phyloP scores from a whole-genome alignment of 2,888 invertebrate species.

The Herminia tarsipennalis region DNA sequence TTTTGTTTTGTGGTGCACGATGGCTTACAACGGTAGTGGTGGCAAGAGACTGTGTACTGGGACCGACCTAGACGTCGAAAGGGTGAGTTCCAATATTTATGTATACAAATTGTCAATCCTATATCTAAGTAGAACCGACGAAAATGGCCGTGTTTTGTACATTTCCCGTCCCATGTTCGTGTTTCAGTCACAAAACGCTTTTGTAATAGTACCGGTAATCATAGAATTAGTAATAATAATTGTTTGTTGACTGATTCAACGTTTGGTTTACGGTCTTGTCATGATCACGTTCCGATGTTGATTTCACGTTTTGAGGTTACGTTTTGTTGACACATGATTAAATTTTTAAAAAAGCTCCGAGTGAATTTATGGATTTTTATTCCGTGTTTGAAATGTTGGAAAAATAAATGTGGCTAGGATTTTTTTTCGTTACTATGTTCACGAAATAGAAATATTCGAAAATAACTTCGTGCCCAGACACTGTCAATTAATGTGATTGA shows the following conservation, averaged over 20 bases:
- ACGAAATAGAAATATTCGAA: slow-evolving; percentile 42
- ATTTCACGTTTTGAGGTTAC: slow-evolving; percentile 81
- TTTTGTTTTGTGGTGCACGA: slow-evolving; percentile 87
- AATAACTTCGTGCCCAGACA: slow-evolving; percentile 55
- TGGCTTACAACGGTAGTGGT: slow-evolving; percentile 90
- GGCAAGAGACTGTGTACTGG: slow-evolving; percentile 84
- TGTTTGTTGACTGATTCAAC: slow-evolving; percentile 37
- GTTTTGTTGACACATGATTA: slow-evolving; percentile 73
- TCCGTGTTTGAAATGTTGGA: slow-evolving; percentile 2
- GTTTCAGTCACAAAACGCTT: slow-evolving; percentile 48
- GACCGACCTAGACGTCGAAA: slow-evolving; percentile 81
- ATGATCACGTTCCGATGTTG: slow-evolving; percentile 76
- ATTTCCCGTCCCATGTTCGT: slow-evolving; percentile 69
- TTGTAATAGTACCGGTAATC: slow-evolving; percentile 35
- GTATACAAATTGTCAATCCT: slow-evolving; percentile 55
- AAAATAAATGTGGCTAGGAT: slow-evolving; percentile 8
- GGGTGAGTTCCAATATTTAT: slow-evolving; percentile 66
- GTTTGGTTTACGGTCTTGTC: slow-evolving; percentile 56
- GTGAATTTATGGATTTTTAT: neutral
- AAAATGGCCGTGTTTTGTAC: slow-evolving; percentile 83
- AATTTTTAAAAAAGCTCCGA: slow-evolving; percentile 13
- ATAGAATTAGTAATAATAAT: slow-evolving; percentile 41
- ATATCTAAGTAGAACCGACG: slow-evolving; percentile 62
- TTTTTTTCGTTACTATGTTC: slow-evolving; percentile 33
- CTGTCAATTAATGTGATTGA: slow-evolving; percentile 84